Evolutionary conservation across 2,113 vertebrate species (phyloP), one percentile per base, ranked within the genome.

Genomic region (Gracilinanus agilis): DNA sequence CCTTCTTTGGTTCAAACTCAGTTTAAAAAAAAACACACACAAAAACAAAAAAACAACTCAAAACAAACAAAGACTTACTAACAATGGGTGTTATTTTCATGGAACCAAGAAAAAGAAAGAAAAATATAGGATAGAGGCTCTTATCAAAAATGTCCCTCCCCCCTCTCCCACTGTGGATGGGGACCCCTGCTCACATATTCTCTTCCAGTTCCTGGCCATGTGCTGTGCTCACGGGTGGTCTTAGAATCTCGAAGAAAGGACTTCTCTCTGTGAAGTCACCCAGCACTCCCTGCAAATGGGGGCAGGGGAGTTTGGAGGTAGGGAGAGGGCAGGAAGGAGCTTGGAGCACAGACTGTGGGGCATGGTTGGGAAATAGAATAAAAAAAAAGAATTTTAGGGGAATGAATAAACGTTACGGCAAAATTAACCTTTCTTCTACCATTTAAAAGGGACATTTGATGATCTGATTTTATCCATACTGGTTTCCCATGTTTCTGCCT

Each of bases 171-270:
- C 95, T 96, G 95, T 98, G 94, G 97, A 44, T 67, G 90, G 96
- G 96, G 95, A 95, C 95, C 96, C 95, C 90, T 97, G 96, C 96
- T 98, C 97, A 96, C 91, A 96, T 97, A 96, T 98, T 97, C 97
- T 97, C 75, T 97, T 98, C 97, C 97, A 97, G 97, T 94, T 97
- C 94, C 96, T 97, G 97, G 97, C 98, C 98, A 98, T 96, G 97
- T 98, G 98, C 98, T 98, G 23, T 92, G 95, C 96, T 98, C 96
- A 97, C 53, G 97, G 98, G 98, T 98, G 98, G 98, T 98, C 98
- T 97, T 97, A 94, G 97, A 96, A 97, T 98, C 97, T 98, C 95
- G 96, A 98, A 97, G 98, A 97, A 98, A 94, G 95, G 96, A 94
- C 96, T 97, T 98, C 92, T 96, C 97, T 98, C 97, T 98, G 95